phyloP scores from a whole-genome alignment of 2,113 vertebrate species.

The Stegostoma tigrinum region DNA sequence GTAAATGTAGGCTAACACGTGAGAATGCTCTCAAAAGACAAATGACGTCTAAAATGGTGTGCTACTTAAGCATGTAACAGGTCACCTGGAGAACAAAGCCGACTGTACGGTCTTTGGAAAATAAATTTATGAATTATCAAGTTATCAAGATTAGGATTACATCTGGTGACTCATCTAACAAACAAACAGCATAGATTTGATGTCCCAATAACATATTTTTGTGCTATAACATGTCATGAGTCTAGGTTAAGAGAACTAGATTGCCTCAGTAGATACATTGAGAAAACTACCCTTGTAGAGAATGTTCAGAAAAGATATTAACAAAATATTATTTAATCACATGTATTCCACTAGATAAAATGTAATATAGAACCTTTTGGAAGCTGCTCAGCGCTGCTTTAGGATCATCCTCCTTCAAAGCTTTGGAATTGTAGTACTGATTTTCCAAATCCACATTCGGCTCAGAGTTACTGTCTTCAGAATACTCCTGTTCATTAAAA shows the following conservation, averaged over 20 bases:
- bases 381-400: slow-evolving; percentile 96
- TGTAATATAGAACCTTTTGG: slow-evolving; percentile 73
- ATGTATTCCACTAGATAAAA: neutral
- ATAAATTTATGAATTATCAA: too few species aligned
- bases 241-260: neutral
- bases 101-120: too few species aligned
- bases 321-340: neutral
- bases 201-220: neutral
- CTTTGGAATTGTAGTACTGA: slow-evolving; percentile 99
- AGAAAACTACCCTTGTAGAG: neutral
- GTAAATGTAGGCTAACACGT: too few species aligned
- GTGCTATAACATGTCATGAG: neutral
- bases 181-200: neutral
- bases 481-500: slow-evolving; percentile 75
- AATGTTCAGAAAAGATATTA: neutral
- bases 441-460: slow-evolving; percentile 99
- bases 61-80: too few species aligned
- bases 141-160: neutral
- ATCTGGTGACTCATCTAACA: neutral
- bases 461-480: slow-evolving; percentile 97
- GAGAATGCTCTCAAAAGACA: too few species aligned
- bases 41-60: too few species aligned
- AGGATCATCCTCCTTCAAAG: slow-evolving; percentile 96
- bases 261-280: neutral
- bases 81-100: too few species aligned